Percentiles rank a stretch among this genome's conserved stretches.
Evolutionary conservation across 2,888 invertebrate species (phyloP).

Genomic region (Cheilosia variabilis): DNA sequence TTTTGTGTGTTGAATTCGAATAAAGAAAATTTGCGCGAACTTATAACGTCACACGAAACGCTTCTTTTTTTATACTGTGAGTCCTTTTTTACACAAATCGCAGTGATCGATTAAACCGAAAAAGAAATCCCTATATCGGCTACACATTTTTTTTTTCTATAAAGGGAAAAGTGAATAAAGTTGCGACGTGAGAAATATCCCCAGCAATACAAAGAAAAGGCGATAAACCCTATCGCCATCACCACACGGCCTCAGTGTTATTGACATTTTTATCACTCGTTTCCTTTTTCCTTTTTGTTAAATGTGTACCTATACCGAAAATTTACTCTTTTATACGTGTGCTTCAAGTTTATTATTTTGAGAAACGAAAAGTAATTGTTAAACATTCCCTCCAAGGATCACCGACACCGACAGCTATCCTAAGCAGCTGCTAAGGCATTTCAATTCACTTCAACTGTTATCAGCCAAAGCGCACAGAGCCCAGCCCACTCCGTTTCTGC

Average conservation of each 20-base stretch:
- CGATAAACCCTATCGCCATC: conserved; percentile 42
- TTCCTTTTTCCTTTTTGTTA: conserved; percentile 27
- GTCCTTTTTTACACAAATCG: background rate
- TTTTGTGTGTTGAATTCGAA: conserved; percentile 32
- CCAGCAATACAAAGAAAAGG: conserved; percentile 23
- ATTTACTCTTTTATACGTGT: conserved; percentile 47
- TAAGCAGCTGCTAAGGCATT: conserved; percentile 60
- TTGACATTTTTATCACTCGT: conserved; percentile 59
- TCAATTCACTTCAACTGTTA: conserved; percentile 19
- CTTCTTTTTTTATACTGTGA: background rate
- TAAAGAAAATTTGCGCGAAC: conserved; percentile 58
- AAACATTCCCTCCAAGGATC: conserved; percentile 45
- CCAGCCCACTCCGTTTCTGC: conserved; percentile 1
- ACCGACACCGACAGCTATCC: conserved; percentile 29
- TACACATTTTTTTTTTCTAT: background rate
- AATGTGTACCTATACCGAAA: conserved; percentile 43
- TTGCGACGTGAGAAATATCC: conserved; percentile 33
- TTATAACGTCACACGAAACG: background rate
- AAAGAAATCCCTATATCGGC: conserved; percentile 18
- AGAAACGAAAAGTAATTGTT: conserved; percentile 33
- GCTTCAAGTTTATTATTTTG: conserved; percentile 23
- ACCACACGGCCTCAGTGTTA: conserved; percentile 56
- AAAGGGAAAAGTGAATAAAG: conserved; percentile 24
- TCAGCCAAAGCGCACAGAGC: conserved; percentile 32
- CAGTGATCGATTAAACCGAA: conserved; percentile 5